Percentiles rank a stretch among this genome's conserved stretches.
Conservation (phyloP, 2,113 vertebrate genomes). For the Epinephelus cyanopodus region DNA sequence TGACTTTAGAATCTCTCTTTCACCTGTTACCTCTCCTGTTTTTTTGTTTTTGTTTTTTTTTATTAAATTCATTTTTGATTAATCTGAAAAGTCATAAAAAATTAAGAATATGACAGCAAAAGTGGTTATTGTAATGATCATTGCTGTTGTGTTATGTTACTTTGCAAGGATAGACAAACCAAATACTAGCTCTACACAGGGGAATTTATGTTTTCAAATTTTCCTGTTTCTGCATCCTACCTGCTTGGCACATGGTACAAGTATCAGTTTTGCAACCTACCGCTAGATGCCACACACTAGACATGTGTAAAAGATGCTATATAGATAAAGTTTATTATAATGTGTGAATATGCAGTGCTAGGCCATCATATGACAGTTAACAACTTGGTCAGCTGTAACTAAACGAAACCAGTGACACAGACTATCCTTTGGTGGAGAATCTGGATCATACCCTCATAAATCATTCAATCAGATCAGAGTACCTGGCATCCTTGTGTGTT, state of each 20-base stretch:
- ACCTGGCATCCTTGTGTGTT: slow-evolving; percentile 44
- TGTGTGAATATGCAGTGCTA: background rate
- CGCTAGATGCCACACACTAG: no score
- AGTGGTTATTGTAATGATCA: background rate
- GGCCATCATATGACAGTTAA: slow-evolving; percentile 7
- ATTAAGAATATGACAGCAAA: no score
- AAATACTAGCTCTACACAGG: no score
- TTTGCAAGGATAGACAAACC: no score
- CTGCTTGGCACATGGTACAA: no score
- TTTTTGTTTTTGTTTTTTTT: background rate
- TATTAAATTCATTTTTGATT: no score
- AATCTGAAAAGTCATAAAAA: background rate
- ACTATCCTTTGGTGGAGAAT: slow-evolving; percentile 13
- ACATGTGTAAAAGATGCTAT: background rate
- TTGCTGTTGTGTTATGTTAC: background rate
- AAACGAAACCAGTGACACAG: slow-evolving; percentile 2
- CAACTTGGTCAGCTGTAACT: slow-evolving; percentile 30
- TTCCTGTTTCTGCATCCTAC: no score
- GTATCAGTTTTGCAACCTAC: no score
- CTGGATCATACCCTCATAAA: slow-evolving; percentile 45
- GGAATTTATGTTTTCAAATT: no score
- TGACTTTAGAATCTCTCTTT: background rate
- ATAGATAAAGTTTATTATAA: background rate
- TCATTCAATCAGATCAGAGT: slow-evolving; percentile 48
- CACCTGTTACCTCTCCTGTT: background rate